Conservation (phyloP, 2,113 vertebrate genomes). For the Seriola dumerili region DNA sequence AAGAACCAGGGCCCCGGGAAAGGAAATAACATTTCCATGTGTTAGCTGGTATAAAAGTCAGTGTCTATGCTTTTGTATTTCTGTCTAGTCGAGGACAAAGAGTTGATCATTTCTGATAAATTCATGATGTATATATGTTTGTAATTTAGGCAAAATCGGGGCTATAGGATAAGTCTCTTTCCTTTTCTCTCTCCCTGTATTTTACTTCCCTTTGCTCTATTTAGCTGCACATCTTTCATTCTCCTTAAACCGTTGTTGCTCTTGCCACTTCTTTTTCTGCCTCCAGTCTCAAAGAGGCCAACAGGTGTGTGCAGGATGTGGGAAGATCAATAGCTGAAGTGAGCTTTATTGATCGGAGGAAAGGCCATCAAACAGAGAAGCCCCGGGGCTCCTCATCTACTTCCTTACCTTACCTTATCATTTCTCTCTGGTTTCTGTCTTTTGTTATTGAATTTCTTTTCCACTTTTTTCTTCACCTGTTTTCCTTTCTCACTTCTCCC, state of each 20-base stretch:
- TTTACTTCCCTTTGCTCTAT: too few species aligned
- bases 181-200: too few species aligned
- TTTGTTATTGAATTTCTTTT: background rate
- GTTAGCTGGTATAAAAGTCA: too few species aligned
- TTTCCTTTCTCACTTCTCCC: slow-evolving; percentile 7
- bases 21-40: background rate
- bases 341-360: slow-evolving; percentile 63
- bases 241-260: background rate
- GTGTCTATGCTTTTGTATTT: too few species aligned
- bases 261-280: background rate
- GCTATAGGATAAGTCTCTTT: too few species aligned
- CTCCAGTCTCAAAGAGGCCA: background rate
- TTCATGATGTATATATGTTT: too few species aligned
- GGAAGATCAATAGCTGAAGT: slow-evolving; percentile 59
- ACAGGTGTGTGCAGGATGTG: slow-evolving; percentile 30
- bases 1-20: background rate
- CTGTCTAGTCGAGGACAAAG: too few species aligned
- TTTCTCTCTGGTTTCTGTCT: slow-evolving; percentile 17
- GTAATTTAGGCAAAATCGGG: too few species aligned
- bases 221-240: background rate
- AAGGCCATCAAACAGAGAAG: slow-evolving; percentile 20
- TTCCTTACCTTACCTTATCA: background rate
- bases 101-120: too few species aligned
- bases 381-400: background rate
- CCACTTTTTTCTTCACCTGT: background rate